Base-by-base conservation (phyloP, 2,888 invertebrate genomes). In the Sarcophaga carnaria region DNA sequence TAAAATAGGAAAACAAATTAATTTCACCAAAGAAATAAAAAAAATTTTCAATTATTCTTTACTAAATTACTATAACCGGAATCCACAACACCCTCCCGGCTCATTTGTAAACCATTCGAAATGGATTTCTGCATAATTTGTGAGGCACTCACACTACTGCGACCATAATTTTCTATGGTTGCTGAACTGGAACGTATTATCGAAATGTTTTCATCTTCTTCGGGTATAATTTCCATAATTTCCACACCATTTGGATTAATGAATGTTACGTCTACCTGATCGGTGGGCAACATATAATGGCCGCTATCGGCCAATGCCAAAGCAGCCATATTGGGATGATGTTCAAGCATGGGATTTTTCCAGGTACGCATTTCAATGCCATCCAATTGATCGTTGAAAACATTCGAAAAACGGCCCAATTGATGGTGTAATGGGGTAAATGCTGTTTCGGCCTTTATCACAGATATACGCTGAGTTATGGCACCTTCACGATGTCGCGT, bases 201-300 rank as follows among this genome's bases (percentile, higher is more conserved):
- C 10, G 93, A 93, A 27, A 91, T 83, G 17, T 90, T 93, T 86
- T 93, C 93, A 85, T 93, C 93, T 88, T 93, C 93, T 83, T 93
- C 93, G 54, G 93, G 93, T 85, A 93, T 93, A 22, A 93, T 93
- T 88, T 93, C 93, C 93, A 93, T 93, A 27, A 93, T 93, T 86
- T 93, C 93, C 11, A 93, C 93, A 0, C 93, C 93, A 88, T 93
- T 93, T 2, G 93, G 92, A 90, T 93, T 93, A 22, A 93, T 91
- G 62, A 92, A 92, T 0, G 93, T 93, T 4, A 92, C 92, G 74
- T 92, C 92, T 3, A 93, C 90, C 79, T 93, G 92, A 83, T 93
- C 93, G 8, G 92, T 91, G 22, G 92, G 90, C 70, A 92, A 88
- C 91, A 93, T 91, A 70, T 92, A 93, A 71, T 92, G 93, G 81